Evolutionary conservation across 1,140 invertebrate genomes (phyloP).

Genomic region (Drosophila nannoptera): DNA sequence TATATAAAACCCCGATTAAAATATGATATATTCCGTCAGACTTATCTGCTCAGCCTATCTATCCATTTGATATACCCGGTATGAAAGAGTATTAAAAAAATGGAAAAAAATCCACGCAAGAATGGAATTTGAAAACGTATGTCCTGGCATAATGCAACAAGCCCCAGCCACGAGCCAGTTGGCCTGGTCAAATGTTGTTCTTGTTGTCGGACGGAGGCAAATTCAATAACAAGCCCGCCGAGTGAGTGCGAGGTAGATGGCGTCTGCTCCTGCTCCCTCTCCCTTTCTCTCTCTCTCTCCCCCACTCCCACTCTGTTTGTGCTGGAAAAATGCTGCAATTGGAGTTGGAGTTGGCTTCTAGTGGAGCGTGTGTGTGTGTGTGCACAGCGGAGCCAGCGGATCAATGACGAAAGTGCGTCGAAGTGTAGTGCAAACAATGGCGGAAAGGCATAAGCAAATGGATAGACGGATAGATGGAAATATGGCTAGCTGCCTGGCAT

Average conservation of each 20-base stretch:
- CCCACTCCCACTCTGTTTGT: conserved; percentile 1
- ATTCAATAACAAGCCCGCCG: conserved; percentile 66
- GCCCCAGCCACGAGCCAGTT: conserved; percentile 37
- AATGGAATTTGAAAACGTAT: conserved; percentile 76
- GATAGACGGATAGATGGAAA: conserved; percentile 28
- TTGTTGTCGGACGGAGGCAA: conserved; percentile 26
- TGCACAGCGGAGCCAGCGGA: conserved; percentile 44
- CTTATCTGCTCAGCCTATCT: no score
- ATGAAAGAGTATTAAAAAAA: conserved; percentile 15
- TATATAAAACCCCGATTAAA: no score
- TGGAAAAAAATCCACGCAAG: conserved; percentile 46
- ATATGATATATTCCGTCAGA: no score
- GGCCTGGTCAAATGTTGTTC: conserved; percentile 37
- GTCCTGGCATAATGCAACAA: conserved; percentile 72
- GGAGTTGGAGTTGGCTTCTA: conserved; percentile 20
- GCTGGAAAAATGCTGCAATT: conserved; percentile 28
- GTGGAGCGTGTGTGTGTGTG: conserved; percentile 9
- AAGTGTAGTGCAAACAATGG: conserved; percentile 76
- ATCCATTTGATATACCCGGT: no score
- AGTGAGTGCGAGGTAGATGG: conserved; percentile 29
- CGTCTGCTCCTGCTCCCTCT: conserved; percentile 11
- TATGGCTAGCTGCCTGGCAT: conserved; percentile 3
- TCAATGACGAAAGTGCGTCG: conserved; percentile 76
- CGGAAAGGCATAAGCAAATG: conserved; percentile 63
- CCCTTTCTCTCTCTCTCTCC: neutral